Conservation (phyloP, 2,113 vertebrate genomes). For the human (Homo sapiens) region GRCh38 chr1:147365501-147366000, state of each 20-base stretch:
- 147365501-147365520: conserved; percentile 24
- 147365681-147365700: background rate
- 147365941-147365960: background rate
- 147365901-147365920: background rate
- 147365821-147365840: background rate
- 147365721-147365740: background rate
- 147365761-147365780: background rate
- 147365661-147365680: background rate
- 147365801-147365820: background rate
- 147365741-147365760: background rate
- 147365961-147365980: background rate
- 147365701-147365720: background rate
- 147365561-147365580: background rate
- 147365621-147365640: background rate
- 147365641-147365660: background rate
- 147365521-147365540: background rate
- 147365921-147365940: background rate
- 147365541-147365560: background rate
- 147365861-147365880: background rate
- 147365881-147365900: background rate
- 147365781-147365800: background rate
- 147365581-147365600: background rate
- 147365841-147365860: background rate
- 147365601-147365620: background rate
- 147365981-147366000: background rate